Conservation (phyloP, 2,113 vertebrate genomes). For the Dromiciops gliroides region DNA sequence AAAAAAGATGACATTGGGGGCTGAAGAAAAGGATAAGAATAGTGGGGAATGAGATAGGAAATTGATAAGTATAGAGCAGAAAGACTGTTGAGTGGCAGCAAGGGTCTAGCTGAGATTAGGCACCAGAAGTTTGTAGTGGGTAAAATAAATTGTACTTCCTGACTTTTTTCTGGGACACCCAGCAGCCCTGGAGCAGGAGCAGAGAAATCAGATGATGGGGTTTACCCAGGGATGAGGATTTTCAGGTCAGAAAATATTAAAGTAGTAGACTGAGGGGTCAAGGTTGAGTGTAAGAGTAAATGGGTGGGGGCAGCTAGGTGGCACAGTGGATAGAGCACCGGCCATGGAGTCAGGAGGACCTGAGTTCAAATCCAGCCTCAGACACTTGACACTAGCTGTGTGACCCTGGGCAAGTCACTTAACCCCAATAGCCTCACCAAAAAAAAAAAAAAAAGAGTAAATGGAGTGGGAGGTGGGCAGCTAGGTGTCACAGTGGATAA, state of each 20-base stretch:
- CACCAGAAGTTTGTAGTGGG: background rate
- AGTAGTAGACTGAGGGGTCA: background rate
- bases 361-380: too few species aligned
- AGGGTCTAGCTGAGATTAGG: background rate
- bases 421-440: too few species aligned
- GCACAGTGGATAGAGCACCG: too few species aligned
- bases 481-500: too few species aligned
- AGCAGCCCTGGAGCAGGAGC: background rate
- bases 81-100: background rate
- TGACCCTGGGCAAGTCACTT: too few species aligned
- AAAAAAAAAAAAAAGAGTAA: too few species aligned
- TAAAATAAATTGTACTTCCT: background rate
- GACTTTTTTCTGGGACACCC: background rate
- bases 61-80: background rate
- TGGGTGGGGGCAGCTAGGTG: too few species aligned
- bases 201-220: background rate
- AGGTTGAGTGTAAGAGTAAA: background rate
- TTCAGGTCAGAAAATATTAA: background rate
- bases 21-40: background rate
- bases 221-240: background rate
- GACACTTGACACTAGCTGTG: too few species aligned
- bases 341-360: too few species aligned
- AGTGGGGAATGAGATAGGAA: background rate
- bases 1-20: background rate
- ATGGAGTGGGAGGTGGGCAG: too few species aligned